Percentiles rank a stretch among this genome's conserved stretches.
Conservation (phyloP, 2,797 vertebrate species). For the Clarias platycephalus region DNA sequence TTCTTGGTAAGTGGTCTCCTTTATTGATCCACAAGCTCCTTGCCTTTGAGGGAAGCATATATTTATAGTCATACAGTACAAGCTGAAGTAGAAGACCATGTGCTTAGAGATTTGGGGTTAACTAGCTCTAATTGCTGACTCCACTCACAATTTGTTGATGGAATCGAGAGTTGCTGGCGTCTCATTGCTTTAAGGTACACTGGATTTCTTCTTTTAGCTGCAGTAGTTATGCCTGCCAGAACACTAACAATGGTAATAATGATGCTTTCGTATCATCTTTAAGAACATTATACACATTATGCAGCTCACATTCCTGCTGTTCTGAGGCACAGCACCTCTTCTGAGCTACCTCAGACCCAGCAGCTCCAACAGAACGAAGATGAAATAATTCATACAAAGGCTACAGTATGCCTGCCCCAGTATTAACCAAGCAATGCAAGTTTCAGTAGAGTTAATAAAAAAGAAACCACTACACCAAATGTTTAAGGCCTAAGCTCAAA, state of each 20-base stretch:
- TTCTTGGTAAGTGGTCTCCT: not conserved
- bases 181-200: not conserved
- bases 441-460: not conserved
- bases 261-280: not conserved
- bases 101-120: not conserved
- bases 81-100: not conserved
- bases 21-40: slow-evolving; percentile 1
- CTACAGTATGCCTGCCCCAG: not conserved
- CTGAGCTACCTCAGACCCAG: not conserved
- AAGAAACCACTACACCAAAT: not conserved
- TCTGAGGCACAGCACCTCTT: not conserved
- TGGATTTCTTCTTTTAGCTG: slow-evolving; percentile 1
- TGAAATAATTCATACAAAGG: not conserved
- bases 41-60: not conserved
- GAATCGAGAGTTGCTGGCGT: not conserved
- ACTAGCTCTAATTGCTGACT: not conserved
- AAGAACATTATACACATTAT: not conserved
- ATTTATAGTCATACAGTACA: not conserved
- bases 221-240: not conserved
- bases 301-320: not conserved
- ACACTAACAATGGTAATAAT: not conserved
- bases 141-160: not conserved
- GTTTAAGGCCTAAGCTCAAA: not conserved
- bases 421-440: not conserved
- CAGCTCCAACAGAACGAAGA: not conserved